Base-by-base conservation (phyloP, 2,797 vertebrate species). In the Okamejei kenojei region DNA sequence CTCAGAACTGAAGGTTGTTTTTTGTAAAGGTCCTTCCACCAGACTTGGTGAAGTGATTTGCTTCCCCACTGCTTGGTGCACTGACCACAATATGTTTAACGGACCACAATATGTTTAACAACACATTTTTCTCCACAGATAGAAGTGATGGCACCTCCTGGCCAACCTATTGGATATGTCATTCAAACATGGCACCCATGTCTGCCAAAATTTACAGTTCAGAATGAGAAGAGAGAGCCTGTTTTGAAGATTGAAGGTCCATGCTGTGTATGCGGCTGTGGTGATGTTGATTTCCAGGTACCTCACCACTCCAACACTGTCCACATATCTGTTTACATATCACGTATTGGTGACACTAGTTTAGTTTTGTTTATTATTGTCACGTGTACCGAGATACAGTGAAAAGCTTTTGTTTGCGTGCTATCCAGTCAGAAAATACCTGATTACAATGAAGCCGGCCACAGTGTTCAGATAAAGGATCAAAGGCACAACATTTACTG, bases 241-340 rank as follows among this genome's bases (percentile, higher is more conserved):
- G 93, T 98, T 0, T 94, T 99, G 94, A 97, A 96, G 95, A 96
- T 99, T 93, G 80, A 93, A 1, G 98, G 98, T 9, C 99, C 98
- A 0, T 99, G 98, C 94, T 93, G 97, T 63, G 96, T 96, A 81
- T 99, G 98, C 94, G 95, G 95, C 54, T 99, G 98, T 95, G 96
- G 96, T 54, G 98, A 99, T 92, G 94, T 99, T 90, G 95, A 99
- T 95, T 99, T 99, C 96, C 97, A 99, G 98, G 99, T 99, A 0
- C 94, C 93, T 86, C 13, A 90, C 38, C 21, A 82, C 93, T 94
- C 93, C 93, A 65, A 97, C 98, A 93, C 94, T 6, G 45, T 54
- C 45, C 45, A 54, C 45, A 54, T 54, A 54, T 6, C 45, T 54
- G 95, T 38, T 0, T 97, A 11, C 95, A 88, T 94, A 0, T 96